Evolutionary conservation across 2,797 vertebrate species (phyloP).

Genomic region (Pterois miles): DNA sequence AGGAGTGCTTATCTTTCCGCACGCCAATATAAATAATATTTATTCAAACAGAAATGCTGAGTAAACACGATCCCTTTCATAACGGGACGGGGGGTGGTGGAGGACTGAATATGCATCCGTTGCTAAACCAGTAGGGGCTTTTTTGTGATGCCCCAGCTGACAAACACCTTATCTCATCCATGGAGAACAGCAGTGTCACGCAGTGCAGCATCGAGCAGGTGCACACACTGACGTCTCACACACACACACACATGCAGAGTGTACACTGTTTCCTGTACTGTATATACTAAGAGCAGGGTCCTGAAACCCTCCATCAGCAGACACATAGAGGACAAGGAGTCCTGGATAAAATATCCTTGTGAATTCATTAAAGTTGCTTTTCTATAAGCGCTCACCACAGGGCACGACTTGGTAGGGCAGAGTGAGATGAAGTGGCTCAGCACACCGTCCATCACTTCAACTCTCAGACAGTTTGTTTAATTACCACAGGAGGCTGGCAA

Average conservation of each 20-base stretch:
- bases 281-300: constrained; percentile 9
- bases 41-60: constrained; percentile 72
- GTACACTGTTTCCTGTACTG: background rate
- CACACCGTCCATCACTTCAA: constrained; percentile 16
- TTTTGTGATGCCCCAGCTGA: constrained; percentile 65
- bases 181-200: constrained; percentile 57
- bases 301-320: constrained; percentile 3
- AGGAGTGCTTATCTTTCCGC: constrained; percentile 63
- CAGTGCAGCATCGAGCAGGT: constrained; percentile 40
- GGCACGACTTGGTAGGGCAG: background rate
- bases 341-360: background rate
- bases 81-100: constrained; percentile 44
- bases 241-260: background rate
- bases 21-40: constrained; percentile 62
- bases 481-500: constrained; percentile 51
- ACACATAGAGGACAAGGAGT: constrained; percentile 7
- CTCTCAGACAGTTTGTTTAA: constrained; percentile 54
- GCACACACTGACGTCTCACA: background rate
- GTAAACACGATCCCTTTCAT: constrained; percentile 67
- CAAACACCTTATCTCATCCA: constrained; percentile 70
- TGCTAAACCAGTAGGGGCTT: constrained; percentile 64
- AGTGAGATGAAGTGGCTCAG: constrained; percentile 10
- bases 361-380: background rate
- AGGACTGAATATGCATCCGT: constrained; percentile 68
- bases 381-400: background rate